Conservation (phyloP, 2,113 vertebrate species). For the Dipodomys merriami region DNA sequence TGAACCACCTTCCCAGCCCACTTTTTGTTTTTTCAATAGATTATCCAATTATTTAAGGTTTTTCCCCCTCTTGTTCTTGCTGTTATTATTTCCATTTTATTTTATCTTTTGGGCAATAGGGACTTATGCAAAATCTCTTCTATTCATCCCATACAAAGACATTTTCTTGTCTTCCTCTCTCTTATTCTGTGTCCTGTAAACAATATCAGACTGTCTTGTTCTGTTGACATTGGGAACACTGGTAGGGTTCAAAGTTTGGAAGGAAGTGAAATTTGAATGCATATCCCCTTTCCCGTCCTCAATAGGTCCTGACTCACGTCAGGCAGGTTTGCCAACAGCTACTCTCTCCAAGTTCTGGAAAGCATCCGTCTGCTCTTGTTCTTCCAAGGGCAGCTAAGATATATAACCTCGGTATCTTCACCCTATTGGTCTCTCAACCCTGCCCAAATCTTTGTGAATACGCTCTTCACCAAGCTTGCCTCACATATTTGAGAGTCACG, state of each 20-base stretch:
- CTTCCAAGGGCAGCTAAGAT: background rate
- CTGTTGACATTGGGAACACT: background rate
- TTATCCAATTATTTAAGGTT: background rate
- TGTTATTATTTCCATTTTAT: background rate
- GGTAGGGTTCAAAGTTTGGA: background rate
- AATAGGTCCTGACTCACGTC: rapidly evolving
- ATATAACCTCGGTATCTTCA: background rate
- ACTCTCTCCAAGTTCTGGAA: background rate
- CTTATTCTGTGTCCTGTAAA: background rate
- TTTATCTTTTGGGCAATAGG: background rate
- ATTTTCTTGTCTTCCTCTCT: background rate
- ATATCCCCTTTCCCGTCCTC: background rate
- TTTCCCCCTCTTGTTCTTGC: background rate
- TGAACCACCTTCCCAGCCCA: no score
- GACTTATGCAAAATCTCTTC: background rate
- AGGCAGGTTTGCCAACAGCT: background rate
- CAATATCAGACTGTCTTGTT: rapidly evolving
- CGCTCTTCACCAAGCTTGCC: background rate
- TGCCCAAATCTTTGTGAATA: background rate
- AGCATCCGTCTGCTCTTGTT: background rate
- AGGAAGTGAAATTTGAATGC: background rate
- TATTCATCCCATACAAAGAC: background rate
- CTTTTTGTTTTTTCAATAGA: background rate
- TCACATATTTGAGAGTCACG: background rate
- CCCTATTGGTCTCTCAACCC: background rate